Evolutionary conservation across 1,140 invertebrate genomes (phyloP).

Genomic region (Zelostemma sp.): DNA sequence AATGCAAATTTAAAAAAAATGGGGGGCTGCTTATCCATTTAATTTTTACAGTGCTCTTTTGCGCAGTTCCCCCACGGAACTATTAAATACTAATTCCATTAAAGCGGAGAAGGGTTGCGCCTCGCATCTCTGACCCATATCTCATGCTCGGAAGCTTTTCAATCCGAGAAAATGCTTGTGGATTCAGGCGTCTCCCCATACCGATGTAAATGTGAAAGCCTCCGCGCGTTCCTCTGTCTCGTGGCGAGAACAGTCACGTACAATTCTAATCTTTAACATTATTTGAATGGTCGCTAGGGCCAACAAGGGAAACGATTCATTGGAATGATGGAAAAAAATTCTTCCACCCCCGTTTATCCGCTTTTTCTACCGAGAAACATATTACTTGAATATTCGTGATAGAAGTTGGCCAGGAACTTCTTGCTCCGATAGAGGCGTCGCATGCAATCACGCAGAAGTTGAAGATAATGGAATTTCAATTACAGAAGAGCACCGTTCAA

Average conservation of each 20-base stretch:
- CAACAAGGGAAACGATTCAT: conserved; percentile 1
- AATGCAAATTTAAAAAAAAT: conserved; percentile 31
- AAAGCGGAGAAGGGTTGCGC: conserved; percentile 68
- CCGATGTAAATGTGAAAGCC: conserved; percentile 20
- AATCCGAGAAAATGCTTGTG: conserved; percentile 69
- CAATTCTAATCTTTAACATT: conserved; percentile 6
- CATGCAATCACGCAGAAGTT: conserved; percentile 57
- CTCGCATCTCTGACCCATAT: conserved; percentile 66
- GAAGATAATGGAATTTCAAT: conserved; percentile 62
- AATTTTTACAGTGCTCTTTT: conserved; percentile 43
- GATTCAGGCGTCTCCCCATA: conserved; percentile 40
- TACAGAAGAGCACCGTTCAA: conserved; percentile 48
- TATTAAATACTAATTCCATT: conserved; percentile 72
- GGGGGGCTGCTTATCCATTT: conserved; percentile 33
- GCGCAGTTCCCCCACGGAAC: conserved; percentile 47
- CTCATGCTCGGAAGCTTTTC: conserved; percentile 69
- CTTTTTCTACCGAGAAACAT: conserved; percentile 10
- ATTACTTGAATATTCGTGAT: conserved; percentile 20
- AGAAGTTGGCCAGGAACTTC: conserved; percentile 43
- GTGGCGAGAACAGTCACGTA: conserved; percentile 9
- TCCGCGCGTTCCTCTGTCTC: conserved; percentile 12
- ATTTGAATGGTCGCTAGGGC: conserved; percentile 1
- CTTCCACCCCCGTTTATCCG: neutral
- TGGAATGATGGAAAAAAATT: neutral
- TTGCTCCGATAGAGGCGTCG: conserved; percentile 42